A percentile compares a stretch with the other conserved stretches of the same genome.
Evolutionary conservation across 1,140 invertebrate species (phyloP).

Genomic region (Phocides pigmalion): DNA sequence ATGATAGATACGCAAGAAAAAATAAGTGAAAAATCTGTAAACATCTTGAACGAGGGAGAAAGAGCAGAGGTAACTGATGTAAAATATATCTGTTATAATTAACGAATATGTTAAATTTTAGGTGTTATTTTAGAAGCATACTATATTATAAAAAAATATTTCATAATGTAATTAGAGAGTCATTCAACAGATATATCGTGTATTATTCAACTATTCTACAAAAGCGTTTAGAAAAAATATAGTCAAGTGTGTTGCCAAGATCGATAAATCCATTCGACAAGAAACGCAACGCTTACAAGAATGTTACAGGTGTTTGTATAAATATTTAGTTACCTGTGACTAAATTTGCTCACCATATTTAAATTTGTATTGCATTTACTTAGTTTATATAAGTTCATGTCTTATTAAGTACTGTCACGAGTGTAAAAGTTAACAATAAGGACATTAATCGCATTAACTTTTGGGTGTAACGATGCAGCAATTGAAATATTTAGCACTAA

Average conservation of each 20-base stretch:
- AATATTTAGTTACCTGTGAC: background rate
- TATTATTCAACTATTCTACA: background rate
- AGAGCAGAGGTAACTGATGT: conserved; percentile 37
- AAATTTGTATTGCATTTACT: no score
- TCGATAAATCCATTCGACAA: background rate
- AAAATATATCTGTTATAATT: conserved; percentile 23
- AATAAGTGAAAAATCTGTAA: conserved; percentile 36
- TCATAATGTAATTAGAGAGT: background rate
- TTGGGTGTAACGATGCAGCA: no score
- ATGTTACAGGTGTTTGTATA: background rate
- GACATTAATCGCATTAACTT: no score
- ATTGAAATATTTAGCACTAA: no score
- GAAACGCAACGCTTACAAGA: background rate
- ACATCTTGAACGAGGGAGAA: conserved; percentile 19
- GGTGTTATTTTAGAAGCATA: no score
- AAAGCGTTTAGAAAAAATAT: background rate
- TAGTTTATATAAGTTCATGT: no score
- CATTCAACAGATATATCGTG: conserved; percentile 3
- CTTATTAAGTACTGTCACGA: no score
- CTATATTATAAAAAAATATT: background rate
- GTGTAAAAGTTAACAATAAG: no score
- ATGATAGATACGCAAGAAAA: conserved; percentile 30
- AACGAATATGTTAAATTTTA: background rate
- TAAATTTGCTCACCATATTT: background rate
- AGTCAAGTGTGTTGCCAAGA: background rate